These are phyloP conservation scores for Ypsolopha scabrella DNA, from an alignment of 2,888 invertebrate genomes.

Conservation along the genomic window DNA sequence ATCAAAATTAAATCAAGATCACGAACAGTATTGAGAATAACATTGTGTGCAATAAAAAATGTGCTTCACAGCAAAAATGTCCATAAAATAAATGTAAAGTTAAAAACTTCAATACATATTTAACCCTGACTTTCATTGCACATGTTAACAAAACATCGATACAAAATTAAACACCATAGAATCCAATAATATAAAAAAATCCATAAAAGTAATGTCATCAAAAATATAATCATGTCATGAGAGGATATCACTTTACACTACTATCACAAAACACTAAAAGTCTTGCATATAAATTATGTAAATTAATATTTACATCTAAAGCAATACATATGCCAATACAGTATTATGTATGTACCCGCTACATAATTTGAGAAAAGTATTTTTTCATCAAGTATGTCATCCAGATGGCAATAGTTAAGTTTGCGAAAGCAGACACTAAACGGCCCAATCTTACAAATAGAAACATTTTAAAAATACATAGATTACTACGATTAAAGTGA, in stretches of 20 bases:
- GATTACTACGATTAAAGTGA: too few species aligned
- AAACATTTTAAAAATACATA: too few species aligned
- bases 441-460: too few species aligned
- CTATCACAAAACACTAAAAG: conserved; percentile 6
- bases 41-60: conserved; percentile 3
- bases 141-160: conserved; percentile 21
- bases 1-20: conserved; percentile 34
- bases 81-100: conserved; percentile 7
- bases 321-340: neutral
- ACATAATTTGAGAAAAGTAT: neutral
- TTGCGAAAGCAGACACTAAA: too few species aligned
- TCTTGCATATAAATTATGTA: neutral
- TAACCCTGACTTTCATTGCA: conserved; percentile 18
- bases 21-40: neutral
- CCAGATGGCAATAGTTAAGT: too few species aligned
- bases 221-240: conserved; percentile 18
- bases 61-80: neutral
- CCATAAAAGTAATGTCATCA: conserved; percentile 12
- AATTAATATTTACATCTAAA: conserved; percentile 3
- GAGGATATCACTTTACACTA: conserved; percentile 17
- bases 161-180: conserved; percentile 30
- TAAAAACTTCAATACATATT: conserved; percentile 33
- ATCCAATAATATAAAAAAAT: conserved; percentile 25
- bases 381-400: neutral
- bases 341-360: too few species aligned